Evolutionary conservation across 92 coral and sea anemone genomes (phyloP).

Genomic region (Epizoanthus scotinus): DNA sequence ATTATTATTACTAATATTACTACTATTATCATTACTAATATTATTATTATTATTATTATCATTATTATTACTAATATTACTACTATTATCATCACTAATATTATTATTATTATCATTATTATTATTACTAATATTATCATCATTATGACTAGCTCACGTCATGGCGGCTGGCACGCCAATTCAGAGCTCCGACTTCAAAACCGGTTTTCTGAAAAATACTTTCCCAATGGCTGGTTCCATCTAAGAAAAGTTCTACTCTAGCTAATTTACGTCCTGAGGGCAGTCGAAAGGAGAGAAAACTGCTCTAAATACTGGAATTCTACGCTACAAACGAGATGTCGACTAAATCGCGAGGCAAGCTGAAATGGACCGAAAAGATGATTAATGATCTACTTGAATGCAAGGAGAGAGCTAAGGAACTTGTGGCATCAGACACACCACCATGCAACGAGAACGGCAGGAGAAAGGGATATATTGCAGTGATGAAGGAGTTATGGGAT

Average conservation of each 20-base stretch:
- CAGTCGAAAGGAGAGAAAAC: neutral
- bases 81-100: too few species aligned
- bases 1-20: too few species aligned
- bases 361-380: slow-evolving; percentile 30
- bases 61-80: neutral
- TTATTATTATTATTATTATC: too few species aligned
- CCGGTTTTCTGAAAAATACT: slow-evolving; percentile 23
- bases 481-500: slow-evolving; percentile 39
- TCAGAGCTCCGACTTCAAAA: slow-evolving; percentile 14
- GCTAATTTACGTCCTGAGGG: slow-evolving; percentile 23
- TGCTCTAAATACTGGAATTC: too few species aligned
- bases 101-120: slow-evolving; percentile 2
- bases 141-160: neutral
- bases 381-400: slow-evolving; percentile 14
- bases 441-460: slow-evolving; percentile 24
- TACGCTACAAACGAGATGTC: too few species aligned
- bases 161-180: slow-evolving; percentile 29
- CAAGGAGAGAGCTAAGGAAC: slow-evolving; percentile 33
- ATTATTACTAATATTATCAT: neutral
- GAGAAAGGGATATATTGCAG: slow-evolving; percentile 28
- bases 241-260: slow-evolving; percentile 18
- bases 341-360: neutral
- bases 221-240: slow-evolving; percentile 27
- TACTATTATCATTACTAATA: too few species aligned
- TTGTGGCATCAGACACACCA: slow-evolving; percentile 27